Evolutionary conservation across 2,113 vertebrate genomes (phyloP).

Genomic region (Brachyhypopomus occidentalis): DNA sequence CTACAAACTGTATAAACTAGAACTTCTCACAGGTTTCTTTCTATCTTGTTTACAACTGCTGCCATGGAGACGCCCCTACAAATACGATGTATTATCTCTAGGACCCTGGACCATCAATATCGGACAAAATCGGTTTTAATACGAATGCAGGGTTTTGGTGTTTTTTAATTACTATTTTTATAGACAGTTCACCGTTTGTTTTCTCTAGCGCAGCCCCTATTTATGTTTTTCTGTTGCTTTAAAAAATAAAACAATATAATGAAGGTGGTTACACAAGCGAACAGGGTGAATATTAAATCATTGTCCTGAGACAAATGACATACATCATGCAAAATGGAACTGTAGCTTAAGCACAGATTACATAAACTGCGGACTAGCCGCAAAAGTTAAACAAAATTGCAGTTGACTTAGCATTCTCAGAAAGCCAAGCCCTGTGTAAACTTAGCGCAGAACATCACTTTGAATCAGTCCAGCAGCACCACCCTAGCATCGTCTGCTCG

Average conservation of each 20-base stretch:
- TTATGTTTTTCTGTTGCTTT: no score
- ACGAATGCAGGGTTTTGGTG: no score
- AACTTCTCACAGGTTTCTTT: not conserved
- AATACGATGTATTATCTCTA: no score
- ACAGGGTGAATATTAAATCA: constrained; percentile 13
- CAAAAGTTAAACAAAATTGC: constrained; percentile 64
- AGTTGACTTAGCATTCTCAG: constrained; percentile 63
- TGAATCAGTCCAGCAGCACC: constrained; percentile 54
- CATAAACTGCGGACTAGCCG: constrained; percentile 68
- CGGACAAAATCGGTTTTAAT: no score
- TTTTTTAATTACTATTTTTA: no score
- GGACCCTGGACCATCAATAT: no score
- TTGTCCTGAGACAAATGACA: constrained; percentile 64
- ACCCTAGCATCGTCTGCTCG: constrained; percentile 50
- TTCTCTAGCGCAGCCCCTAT: no score
- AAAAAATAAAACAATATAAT: not conserved
- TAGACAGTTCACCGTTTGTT: no score
- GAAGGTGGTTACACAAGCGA: constrained; percentile 19
- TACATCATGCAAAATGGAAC: constrained; percentile 17
- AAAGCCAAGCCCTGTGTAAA: constrained; percentile 65
- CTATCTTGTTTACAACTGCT: constrained; percentile 43
- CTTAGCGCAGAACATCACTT: constrained; percentile 63
- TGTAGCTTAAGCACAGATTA: constrained; percentile 46
- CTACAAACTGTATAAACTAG: not conserved
- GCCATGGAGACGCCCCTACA: constrained; percentile 45